Conservation (phyloP, 2,888 invertebrate species). For the Tinea pellionella region DNA sequence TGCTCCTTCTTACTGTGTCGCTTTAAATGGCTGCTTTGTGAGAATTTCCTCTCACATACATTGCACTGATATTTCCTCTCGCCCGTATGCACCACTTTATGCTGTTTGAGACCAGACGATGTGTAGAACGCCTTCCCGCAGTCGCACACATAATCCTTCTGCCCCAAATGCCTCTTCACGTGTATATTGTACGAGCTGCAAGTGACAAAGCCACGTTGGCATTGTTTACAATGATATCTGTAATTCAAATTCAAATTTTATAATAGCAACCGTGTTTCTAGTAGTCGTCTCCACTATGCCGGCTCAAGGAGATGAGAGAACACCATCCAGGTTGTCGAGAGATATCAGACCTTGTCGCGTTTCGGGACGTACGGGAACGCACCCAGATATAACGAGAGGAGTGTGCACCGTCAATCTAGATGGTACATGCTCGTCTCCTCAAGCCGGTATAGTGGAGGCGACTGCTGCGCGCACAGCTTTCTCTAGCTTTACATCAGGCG, state of each 20-base stretch:
- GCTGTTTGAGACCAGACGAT: conserved; percentile 54
- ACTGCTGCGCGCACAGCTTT: too few species aligned
- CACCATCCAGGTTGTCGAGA: too few species aligned
- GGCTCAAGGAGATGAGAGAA: too few species aligned
- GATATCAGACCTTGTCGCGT: too few species aligned
- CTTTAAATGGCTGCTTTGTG: conserved; percentile 53
- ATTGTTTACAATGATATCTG: conserved; percentile 55
- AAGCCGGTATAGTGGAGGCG: too few species aligned
- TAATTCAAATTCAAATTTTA: not conserved
- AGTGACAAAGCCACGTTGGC: conserved; percentile 53
- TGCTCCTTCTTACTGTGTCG: conserved; percentile 57
- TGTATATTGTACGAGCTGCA: conserved; percentile 55
- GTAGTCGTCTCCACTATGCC: too few species aligned
- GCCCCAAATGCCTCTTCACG: conserved; percentile 54
- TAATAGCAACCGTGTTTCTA: too few species aligned
- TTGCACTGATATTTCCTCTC: conserved; percentile 59
- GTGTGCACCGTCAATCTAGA: too few species aligned
- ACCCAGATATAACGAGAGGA: too few species aligned
- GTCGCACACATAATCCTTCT: conserved; percentile 54
- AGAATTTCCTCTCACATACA: conserved; percentile 54
- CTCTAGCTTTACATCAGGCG: too few species aligned
- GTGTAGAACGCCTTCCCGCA: conserved; percentile 62
- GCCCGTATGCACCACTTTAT: conserved; percentile 54
- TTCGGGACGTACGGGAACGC: too few species aligned
- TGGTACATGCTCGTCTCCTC: too few species aligned